A percentile compares a stretch with the other conserved stretches of the same genome.
phyloP scores from a whole-genome alignment of 2,797 vertebrate species.

The Enteromius radiatus region DNA sequence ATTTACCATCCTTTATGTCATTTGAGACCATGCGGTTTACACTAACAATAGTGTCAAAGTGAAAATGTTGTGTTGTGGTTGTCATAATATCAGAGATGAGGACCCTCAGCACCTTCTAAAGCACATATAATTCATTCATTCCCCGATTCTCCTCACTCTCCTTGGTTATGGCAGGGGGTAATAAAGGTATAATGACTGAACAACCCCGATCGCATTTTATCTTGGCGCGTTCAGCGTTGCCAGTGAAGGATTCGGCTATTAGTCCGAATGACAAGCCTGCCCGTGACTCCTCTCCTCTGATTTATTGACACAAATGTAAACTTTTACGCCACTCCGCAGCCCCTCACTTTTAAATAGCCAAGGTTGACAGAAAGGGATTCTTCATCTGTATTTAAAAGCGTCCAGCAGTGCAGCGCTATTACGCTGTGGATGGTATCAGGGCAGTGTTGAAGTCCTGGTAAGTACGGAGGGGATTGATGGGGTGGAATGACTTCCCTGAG shows the following conservation, averaged over 20 bases:
- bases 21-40: slow-evolving; percentile 40
- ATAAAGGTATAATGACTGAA: slow-evolving; percentile 81
- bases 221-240: slow-evolving; percentile 78
- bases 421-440: slow-evolving; percentile 45
- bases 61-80: slow-evolving; percentile 47
- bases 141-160: slow-evolving; percentile 36
- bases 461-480: slow-evolving; percentile 74
- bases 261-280: slow-evolving; percentile 78
- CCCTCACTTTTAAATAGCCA: slow-evolving; percentile 67
- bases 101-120: slow-evolving; percentile 56
- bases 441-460: slow-evolving; percentile 79
- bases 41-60: slow-evolving; percentile 28
- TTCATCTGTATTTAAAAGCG: slow-evolving; percentile 36
- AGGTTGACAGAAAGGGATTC: slow-evolving; percentile 35
- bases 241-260: slow-evolving; percentile 75
- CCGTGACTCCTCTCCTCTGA: slow-evolving; percentile 77
- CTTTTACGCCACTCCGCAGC: slow-evolving; percentile 80
- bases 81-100: slow-evolving; percentile 61
- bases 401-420: slow-evolving; percentile 37
- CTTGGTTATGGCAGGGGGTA: slow-evolving; percentile 52
- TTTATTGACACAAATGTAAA: slow-evolving; percentile 88
- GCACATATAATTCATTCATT: slow-evolving; percentile 58
- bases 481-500: slow-evolving; percentile 89
- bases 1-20: background rate
- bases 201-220: slow-evolving; percentile 84